Evolutionary conservation across 1,140 invertebrate species (phyloP).

Genomic region (Chionoecetes opilio): DNA sequence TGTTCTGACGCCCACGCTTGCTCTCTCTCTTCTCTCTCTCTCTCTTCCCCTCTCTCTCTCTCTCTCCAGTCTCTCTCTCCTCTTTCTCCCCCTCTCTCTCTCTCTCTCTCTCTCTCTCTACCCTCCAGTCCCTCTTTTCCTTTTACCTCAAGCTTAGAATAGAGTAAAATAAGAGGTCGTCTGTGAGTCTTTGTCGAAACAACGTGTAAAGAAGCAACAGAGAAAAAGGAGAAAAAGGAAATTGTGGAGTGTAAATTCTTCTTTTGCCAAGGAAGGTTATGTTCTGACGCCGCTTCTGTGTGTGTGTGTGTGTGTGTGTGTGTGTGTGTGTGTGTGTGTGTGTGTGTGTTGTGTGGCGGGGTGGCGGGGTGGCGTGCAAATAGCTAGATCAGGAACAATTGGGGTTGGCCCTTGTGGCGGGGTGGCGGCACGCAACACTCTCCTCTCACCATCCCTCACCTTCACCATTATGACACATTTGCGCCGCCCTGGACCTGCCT

Average conservation of each 20-base stretch:
- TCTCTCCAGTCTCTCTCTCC: neutral
- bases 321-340: slow-evolving; percentile 40
- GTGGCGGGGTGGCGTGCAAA: slow-evolving; percentile 53
- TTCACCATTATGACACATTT: slow-evolving; percentile 50
- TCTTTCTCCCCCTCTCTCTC: neutral
- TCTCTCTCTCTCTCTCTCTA: neutral
- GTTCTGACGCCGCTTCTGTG: neutral
- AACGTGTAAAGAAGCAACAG: neutral
- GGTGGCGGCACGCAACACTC: neutral
- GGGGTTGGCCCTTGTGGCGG: slow-evolving; percentile 31
- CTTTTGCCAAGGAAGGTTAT: too few species aligned
- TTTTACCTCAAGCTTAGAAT: neutral
- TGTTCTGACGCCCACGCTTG: neutral
- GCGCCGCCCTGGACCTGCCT: slow-evolving; percentile 13
- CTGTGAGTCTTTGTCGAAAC: neutral
- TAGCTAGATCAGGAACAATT: slow-evolving; percentile 67
- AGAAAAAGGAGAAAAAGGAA: neutral
- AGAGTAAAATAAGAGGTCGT: too few species aligned
- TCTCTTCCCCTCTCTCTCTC: slow-evolving; percentile 16
- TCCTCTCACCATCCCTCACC: slow-evolving; percentile 50
- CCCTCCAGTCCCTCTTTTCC: neutral
- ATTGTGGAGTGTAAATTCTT: neutral
- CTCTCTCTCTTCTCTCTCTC: slow-evolving; percentile 2
- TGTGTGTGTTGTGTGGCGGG: neutral
- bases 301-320: slow-evolving; percentile 74